These are phyloP conservation scores for mouse (Mus musculus) DNA, from an alignment of 2,113 vertebrate genomes.

Conservation along the genomic window GRCm39 chr4:128954501-128955000, in stretches of 20 bases:
- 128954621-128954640: conserved; percentile 66
- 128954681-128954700: conserved; percentile 17
- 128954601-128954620: conserved; percentile 48
- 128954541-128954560: conserved; percentile 44
- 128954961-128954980: conserved; percentile 60
- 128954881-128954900: conserved; percentile 44
- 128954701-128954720: background rate
- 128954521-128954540: conserved; percentile 6
- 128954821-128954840: background rate
- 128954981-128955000: conserved; percentile 59
- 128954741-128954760: conserved; percentile 30
- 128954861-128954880: conserved; percentile 53
- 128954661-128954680: conserved; percentile 58
- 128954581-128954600: conserved; percentile 3
- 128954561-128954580: background rate
- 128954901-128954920: conserved; percentile 54
- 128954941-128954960: conserved; percentile 57
- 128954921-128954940: conserved; percentile 56
- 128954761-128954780: conserved; percentile 6
- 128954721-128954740: conserved; percentile 13
- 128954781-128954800: background rate
- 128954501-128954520: background rate
- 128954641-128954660: conserved; percentile 45
- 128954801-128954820: conserved; percentile 14
- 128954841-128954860: background rate